These are phyloP conservation scores for Rhadinocentrus ornatus DNA, from an alignment of 2,797 vertebrate species.

Conservation along the genomic window DNA sequence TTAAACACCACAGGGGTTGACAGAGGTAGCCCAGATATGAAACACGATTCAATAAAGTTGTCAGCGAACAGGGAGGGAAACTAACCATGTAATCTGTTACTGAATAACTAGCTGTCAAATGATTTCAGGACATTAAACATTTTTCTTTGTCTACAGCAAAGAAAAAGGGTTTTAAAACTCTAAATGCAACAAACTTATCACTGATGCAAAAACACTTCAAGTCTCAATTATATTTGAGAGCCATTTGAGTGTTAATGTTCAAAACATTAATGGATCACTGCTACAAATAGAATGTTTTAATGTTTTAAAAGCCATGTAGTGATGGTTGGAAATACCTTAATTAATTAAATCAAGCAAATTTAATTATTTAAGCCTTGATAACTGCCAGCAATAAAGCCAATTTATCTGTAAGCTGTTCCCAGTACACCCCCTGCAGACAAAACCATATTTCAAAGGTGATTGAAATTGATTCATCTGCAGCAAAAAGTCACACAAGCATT, in stretches of 20 bases:
- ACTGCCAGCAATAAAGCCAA: constrained; percentile 8
- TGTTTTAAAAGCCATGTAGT: constrained; percentile 9
- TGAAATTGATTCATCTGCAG: constrained; percentile 35
- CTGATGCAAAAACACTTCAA: constrained; percentile 15
- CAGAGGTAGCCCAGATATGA: constrained; percentile 14
- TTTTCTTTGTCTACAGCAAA: background rate
- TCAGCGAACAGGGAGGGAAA: constrained; percentile 1
- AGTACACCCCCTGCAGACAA: constrained; percentile 27
- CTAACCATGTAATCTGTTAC: constrained; percentile 2
- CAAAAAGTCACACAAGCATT: constrained; percentile 4
- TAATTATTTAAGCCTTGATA: constrained; percentile 25
- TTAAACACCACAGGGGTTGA: constrained; percentile 14
- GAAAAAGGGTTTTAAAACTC: background rate
- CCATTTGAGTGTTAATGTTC: constrained; percentile 49
- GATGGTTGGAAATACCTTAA: constrained; percentile 29
- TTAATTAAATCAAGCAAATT: constrained; percentile 16
- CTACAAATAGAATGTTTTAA: constrained; percentile 13
- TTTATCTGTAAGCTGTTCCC: constrained; percentile 8
- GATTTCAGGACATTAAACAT: background rate
- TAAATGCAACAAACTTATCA: constrained; percentile 17
- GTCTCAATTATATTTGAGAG: constrained; percentile 30
- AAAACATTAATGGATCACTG: constrained; percentile 33
- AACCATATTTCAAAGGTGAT: constrained; percentile 33
- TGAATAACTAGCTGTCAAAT: background rate
- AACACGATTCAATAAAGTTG: constrained; percentile 7